Evolutionary conservation across 2,113 vertebrate species (phyloP), one percentile per base, ranked within the genome.

Genomic region (Prionailurus bengalensis): DNA sequence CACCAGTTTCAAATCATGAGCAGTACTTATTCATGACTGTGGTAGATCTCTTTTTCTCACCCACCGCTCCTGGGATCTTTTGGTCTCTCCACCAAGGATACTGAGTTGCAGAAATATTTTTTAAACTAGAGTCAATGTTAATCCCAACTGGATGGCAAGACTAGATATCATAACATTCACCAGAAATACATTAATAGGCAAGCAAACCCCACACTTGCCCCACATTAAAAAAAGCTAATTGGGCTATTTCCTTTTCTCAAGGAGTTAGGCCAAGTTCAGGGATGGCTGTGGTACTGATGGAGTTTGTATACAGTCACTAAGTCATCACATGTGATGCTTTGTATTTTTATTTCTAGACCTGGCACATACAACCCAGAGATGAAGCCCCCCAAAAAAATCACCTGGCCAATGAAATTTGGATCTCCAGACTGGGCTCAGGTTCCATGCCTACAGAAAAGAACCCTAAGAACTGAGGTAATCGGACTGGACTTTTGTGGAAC

Each of bases 331-430:
- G 0, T 8, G 53, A 79, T 81, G 8, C 27, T 80, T 65, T 82
- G 9, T n/a, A 7, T 74, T 12, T 96, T 96, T 87, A 55, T 97
- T 93, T 91, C 68, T 83, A 99, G 99, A 14, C 99, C 99, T 21
- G 99, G 99, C 21, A 98, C 98, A 9, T 99, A 99, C 1, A 4
- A 98, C 14, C 66, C 82, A 4, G 70, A 98, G 0, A 95, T 36
- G 5, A 89, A 33, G 19, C n/a, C 39, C 0, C 90, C 87, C 94
- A 98, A 93, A 33, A 99, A 98, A 95, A 96, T 99, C 94, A 98
- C 95, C 27, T 99, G 99, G 99, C 99, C 99, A 0, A 99, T 99
- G 99, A 98, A 98, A 86, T 99, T 99, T 95, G 99, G 99, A 79
- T 97, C 99, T 39, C 99, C 99, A 63, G 99, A 99, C 45, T 99